These are phyloP conservation scores for Trachymyrmex septentrionalis DNA, from an alignment of 1,140 invertebrate genomes.

Conservation along the genomic window DNA sequence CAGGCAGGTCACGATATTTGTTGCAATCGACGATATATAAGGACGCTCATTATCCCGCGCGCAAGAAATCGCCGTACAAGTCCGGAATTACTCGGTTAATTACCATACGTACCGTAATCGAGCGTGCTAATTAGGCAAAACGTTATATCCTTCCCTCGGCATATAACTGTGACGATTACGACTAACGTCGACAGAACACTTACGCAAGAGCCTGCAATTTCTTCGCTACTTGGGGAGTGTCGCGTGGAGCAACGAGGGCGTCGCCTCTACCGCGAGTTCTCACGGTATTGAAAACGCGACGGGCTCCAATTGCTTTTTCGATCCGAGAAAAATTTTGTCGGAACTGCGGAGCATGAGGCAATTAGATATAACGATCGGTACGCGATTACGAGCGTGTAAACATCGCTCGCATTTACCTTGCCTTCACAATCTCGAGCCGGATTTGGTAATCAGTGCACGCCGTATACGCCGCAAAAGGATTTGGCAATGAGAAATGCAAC, in stretches of 20 bases:
- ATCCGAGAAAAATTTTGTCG: neutral
- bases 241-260: constrained; percentile 10
- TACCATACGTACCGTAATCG: constrained; percentile 57
- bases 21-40: constrained; percentile 46
- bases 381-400: constrained; percentile 25
- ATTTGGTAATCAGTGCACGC: constrained; percentile 40
- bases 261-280: constrained; percentile 8
- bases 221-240: constrained; percentile 32
- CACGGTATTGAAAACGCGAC: constrained; percentile 20
- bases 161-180: constrained; percentile 1
- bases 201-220: constrained; percentile 54
- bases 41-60: constrained; percentile 32
- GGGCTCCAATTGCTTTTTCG: neutral
- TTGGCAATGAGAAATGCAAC: constrained; percentile 41
- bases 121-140: constrained; percentile 37
- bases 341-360: neutral
- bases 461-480: neutral
- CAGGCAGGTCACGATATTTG: constrained; percentile 40
- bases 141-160: neutral
- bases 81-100: constrained; percentile 74
- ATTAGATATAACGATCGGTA: constrained; percentile 12
- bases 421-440: constrained; percentile 18
- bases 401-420: neutral
- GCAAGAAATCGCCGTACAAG: constrained; percentile 42
- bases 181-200: constrained; percentile 20